Evolutionary conservation across 92 coral and sea anemone genomes (phyloP).

Genomic region (Zoanthus sociatus): DNA sequence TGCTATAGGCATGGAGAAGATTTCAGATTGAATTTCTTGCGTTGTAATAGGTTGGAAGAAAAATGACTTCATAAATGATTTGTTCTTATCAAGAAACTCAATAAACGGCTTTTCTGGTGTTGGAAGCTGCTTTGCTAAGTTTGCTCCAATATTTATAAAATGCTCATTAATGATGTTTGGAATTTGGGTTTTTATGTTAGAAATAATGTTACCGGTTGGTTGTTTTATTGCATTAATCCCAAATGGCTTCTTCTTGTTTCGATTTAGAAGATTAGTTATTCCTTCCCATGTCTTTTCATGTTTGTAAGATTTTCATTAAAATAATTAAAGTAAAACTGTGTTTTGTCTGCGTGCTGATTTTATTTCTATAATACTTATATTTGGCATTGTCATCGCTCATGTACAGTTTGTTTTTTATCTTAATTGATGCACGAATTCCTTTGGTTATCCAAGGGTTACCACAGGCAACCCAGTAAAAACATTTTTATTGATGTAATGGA

Average conservation of each 20-base stretch:
- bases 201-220: neutral
- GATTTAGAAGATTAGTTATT: slow-evolving; percentile 35
- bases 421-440: slow-evolving; percentile 42
- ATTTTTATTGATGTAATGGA: no score
- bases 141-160: slow-evolving; percentile 33
- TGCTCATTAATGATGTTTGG: slow-evolving; percentile 37
- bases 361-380: slow-evolving; percentile 32
- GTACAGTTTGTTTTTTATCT: slow-evolving; percentile 45
- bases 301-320: neutral
- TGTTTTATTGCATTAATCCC: slow-evolving; percentile 32
- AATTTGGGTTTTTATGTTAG: neutral
- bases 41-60: slow-evolving; percentile 35
- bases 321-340: neutral
- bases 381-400: neutral
- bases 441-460: slow-evolving; percentile 41
- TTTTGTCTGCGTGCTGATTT: slow-evolving; percentile 38
- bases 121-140: slow-evolving; percentile 39
- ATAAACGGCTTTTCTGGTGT: slow-evolving; percentile 19
- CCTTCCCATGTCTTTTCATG: slow-evolving; percentile 54
- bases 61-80: no score
- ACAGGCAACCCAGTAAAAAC: no score
- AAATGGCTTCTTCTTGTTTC: slow-evolving; percentile 32
- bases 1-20: slow-evolving; percentile 30
- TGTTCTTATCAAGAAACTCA: neutral
- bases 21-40: slow-evolving; percentile 44